phyloP scores from a whole-genome alignment of 1,140 invertebrate genomes.

The Polyergus mexicanus region DNA sequence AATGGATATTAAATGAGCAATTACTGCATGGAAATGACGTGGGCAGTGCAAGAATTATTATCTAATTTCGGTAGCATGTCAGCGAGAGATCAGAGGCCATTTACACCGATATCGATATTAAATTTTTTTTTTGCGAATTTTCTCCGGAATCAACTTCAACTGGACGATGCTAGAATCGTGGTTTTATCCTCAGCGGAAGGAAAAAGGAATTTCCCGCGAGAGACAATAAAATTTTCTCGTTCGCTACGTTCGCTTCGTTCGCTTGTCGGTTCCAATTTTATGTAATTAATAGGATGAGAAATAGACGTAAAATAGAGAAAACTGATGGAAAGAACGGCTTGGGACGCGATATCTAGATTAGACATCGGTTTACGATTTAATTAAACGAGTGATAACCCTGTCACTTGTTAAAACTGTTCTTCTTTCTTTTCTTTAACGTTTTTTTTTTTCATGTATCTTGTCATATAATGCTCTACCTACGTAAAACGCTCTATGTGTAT shows the following conservation, averaged over 20 bases:
- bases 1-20: conserved; percentile 69
- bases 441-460: background rate
- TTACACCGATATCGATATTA: conserved; percentile 63
- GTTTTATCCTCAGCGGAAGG: background rate
- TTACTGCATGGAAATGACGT: conserved; percentile 49
- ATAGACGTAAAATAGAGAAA: conserved; percentile 15
- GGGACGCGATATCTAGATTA: conserved; percentile 23
- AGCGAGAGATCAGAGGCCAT: background rate
- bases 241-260: conserved; percentile 23
- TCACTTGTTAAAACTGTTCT: conserved; percentile 5
- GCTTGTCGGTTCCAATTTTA: conserved; percentile 39
- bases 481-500: background rate
- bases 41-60: conserved; percentile 60
- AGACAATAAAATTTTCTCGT: conserved; percentile 23
- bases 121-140: conserved; percentile 59
- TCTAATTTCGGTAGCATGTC: background rate
- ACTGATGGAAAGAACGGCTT: conserved; percentile 21
- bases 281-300: conserved; percentile 60
- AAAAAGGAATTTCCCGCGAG: conserved; percentile 11
- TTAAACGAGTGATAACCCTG: conserved; percentile 10
- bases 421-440: conserved; percentile 1
- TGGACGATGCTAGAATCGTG: conserved; percentile 28
- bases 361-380: conserved; percentile 40
- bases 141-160: background rate
- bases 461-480: background rate